Percentiles rank a stretch among this genome's conserved stretches.
Conservation (phyloP, 2,113 vertebrate genomes). For the Gobius niger region DNA sequence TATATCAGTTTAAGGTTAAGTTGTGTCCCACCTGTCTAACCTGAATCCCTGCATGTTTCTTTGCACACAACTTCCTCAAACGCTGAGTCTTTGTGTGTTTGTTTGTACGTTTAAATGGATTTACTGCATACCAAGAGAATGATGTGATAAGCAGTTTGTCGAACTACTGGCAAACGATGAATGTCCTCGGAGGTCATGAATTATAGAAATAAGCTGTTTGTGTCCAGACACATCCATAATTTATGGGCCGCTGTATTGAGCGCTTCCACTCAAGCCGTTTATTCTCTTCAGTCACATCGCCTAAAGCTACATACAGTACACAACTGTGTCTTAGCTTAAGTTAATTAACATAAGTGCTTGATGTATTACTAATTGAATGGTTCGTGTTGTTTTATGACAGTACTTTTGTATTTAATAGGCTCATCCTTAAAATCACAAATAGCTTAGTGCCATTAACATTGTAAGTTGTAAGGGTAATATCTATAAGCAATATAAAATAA, state of each 20-base stretch:
- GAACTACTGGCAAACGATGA: constrained; percentile 25
- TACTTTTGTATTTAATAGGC: neutral
- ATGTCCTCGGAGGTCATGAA: constrained; percentile 53
- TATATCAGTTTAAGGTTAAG: constrained; percentile 5
- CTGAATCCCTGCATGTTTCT: constrained; percentile 69
- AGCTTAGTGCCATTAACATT: neutral
- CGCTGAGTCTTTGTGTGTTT: constrained; percentile 44
- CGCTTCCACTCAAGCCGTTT: constrained; percentile 31
- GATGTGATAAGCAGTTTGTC: constrained; percentile 47
- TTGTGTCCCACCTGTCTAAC: constrained; percentile 50
- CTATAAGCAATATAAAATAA: neutral
- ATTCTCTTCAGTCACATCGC: constrained; percentile 43
- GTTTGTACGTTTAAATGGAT: constrained; percentile 46
- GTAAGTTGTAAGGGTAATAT: neutral
- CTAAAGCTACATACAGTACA: neutral
- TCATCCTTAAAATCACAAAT: neutral
- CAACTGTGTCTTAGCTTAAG: neutral
- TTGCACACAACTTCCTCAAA: constrained; percentile 52
- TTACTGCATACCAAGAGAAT: constrained; percentile 31
- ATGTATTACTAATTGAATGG: constrained; percentile 3
- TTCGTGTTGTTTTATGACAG: neutral
- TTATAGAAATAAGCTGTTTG: constrained; percentile 60
- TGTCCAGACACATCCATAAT: constrained; percentile 63
- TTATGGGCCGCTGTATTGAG: constrained; percentile 56
- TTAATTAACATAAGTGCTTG: constrained; percentile 3